These are phyloP conservation scores for Malurus alboscapulatus DNA, from an alignment of 2,113 vertebrate species.

Conservation along the genomic window DNA sequence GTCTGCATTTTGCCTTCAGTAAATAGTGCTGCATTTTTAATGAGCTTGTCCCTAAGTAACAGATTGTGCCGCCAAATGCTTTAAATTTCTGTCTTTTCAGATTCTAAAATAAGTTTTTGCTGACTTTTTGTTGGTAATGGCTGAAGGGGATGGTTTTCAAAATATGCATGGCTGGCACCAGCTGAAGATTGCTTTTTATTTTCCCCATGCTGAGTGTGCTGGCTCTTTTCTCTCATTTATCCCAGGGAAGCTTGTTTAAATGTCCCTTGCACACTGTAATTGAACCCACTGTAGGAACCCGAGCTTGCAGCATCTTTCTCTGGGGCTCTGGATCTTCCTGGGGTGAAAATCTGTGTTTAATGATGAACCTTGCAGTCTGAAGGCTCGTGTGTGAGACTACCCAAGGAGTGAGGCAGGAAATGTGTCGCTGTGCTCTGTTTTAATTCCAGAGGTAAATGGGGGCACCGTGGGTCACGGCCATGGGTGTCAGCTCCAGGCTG, in stretches of 20 bases:
- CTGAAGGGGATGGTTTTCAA: slow-evolving; percentile 44
- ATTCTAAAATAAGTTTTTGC: slow-evolving; percentile 56
- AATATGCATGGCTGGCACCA: slow-evolving; percentile 41
- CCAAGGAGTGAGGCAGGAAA: not conserved
- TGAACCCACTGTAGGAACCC: slow-evolving; percentile 13
- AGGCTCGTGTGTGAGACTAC: not conserved
- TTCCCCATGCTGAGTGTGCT: slow-evolving; percentile 10
- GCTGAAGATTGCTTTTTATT: slow-evolving; percentile 39
- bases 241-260: slow-evolving; percentile 17
- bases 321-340: slow-evolving; percentile 36
- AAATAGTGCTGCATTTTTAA: slow-evolving; percentile 46
- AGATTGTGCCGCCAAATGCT: slow-evolving; percentile 7
- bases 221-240: slow-evolving; percentile 36
- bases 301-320: slow-evolving; percentile 21
- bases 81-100: slow-evolving; percentile 39
- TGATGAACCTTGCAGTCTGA: slow-evolving; percentile 6
- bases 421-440: not conserved
- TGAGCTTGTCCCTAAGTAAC: slow-evolving; percentile 26
- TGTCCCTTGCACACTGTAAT: slow-evolving; percentile 15
- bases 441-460: slow-evolving; percentile 23
- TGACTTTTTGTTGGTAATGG: slow-evolving; percentile 54
- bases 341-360: slow-evolving; percentile 25
- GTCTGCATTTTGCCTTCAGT: slow-evolving; percentile 53
- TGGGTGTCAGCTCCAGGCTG: not conserved
- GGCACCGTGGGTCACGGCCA: not conserved